Conservation (phyloP, 1,140 invertebrate species). For the Cyrtorhinus lividipennis region DNA sequence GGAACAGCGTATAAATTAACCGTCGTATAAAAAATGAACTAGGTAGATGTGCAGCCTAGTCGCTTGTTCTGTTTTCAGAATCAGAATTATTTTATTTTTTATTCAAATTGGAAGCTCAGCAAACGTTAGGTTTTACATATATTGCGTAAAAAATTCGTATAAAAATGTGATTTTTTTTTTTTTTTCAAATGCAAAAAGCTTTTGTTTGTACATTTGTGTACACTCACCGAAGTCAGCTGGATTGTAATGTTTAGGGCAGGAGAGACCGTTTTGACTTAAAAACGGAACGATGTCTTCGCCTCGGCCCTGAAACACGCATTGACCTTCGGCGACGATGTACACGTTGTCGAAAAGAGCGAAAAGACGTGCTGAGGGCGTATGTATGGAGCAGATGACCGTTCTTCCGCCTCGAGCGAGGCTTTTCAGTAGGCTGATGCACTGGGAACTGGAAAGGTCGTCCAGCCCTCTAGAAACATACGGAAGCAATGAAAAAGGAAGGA, state of each 20-base stretch:
- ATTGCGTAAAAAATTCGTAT: too few relatives aligned
- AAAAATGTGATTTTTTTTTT: too few relatives aligned
- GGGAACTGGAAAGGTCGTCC: slow-evolving; percentile 58
- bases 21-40: too few relatives aligned
- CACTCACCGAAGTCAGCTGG: slow-evolving; percentile 66
- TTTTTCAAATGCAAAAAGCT: too few relatives aligned
- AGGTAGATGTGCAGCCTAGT: too few relatives aligned
- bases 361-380: slow-evolving; percentile 71
- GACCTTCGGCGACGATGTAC: slow-evolving; percentile 54
- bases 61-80: too few relatives aligned
- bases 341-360: slow-evolving; percentile 64
- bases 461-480: slow-evolving; percentile 44
- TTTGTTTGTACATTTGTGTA: too few relatives aligned
- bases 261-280: slow-evolving; percentile 43
- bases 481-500: slow-evolving; percentile 8
- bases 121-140: too few relatives aligned
- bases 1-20: too few relatives aligned
- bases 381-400: slow-evolving; percentile 80
- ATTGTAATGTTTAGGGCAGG: slow-evolving; percentile 62
- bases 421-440: slow-evolving; percentile 58
- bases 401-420: slow-evolving; percentile 61
- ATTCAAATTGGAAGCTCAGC: too few relatives aligned
- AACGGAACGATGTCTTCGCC: slow-evolving; percentile 51
- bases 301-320: slow-evolving; percentile 58
- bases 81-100: too few relatives aligned